Evolutionary conservation across 2,888 invertebrate genomes (phyloP).

Genomic region (Alviniconcha strummeri): DNA sequence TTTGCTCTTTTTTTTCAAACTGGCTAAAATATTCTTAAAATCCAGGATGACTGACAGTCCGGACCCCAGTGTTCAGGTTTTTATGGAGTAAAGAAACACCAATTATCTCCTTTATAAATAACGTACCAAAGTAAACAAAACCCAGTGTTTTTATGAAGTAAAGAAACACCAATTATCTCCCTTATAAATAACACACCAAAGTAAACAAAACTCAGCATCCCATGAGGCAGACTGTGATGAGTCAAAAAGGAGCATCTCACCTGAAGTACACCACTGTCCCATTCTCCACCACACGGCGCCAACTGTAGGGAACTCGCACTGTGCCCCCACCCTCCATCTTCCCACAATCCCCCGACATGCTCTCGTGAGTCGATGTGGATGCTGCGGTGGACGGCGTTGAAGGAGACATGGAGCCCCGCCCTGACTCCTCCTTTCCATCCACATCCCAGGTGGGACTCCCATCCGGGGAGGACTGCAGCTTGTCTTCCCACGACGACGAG

Average conservation of each 20-base stretch:
- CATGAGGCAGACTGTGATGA: too few relatives aligned
- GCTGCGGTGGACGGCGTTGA: conserved; percentile 16
- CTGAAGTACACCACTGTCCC: conserved; percentile 82
- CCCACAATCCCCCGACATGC: conserved; percentile 10
- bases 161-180: too few relatives aligned
- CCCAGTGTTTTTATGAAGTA: too few relatives aligned
- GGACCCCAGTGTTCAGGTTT: too few relatives aligned
- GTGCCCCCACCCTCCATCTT: not conserved
- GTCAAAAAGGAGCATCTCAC: conserved; percentile 74
- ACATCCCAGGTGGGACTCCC: conserved; percentile 1
- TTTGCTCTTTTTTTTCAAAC: too few relatives aligned
- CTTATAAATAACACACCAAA: too few relatives aligned
- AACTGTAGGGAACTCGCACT: conserved; percentile 81
- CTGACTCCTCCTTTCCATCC: conserved; percentile 22
- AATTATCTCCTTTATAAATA: too few relatives aligned
- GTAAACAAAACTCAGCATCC: too few relatives aligned
- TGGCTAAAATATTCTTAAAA: too few relatives aligned
- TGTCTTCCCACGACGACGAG: conserved; percentile 16
- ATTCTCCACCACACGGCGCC: conserved; percentile 80
- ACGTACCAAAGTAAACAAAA: too few relatives aligned
- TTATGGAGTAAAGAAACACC: too few relatives aligned
- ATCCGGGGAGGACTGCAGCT: not conserved
- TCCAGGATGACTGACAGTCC: too few relatives aligned
- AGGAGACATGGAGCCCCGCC: conserved; percentile 10
- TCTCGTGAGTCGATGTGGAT: conserved; percentile 21